Evolutionary conservation across 2,113 vertebrate genomes (phyloP), one percentile per base, ranked within the genome.

Genomic region (Tupaia chinensis): DNA sequence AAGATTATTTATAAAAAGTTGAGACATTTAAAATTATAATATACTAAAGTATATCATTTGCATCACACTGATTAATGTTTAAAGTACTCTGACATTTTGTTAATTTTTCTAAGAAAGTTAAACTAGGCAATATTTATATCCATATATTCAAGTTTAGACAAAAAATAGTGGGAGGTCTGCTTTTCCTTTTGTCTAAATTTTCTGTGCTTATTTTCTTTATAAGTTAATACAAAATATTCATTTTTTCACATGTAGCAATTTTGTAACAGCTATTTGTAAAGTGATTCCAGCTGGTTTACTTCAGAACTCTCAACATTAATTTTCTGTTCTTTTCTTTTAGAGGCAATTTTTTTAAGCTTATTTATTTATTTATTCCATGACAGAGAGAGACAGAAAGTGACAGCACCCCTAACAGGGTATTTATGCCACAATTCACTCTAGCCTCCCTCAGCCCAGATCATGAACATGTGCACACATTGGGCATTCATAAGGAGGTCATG

Each of bases 51-150:
- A 73, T 95, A 93, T 95, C 44, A 96, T 95, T 97, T 95, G 34
- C 88, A 96, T 92, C 44, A 92, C 73, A 92, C 58, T 96, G 95
- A 95, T 87, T 94, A 83, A 72, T 94, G 69, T 94, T 95, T 98
- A 91, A 92, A 95, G 74, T 88, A 4, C 58, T 79, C 44, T 97
- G 81, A 84, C 66, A 95, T 82, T n/a, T 95, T 95, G 80, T 73
- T 95, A 80, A 93, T 89, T 93, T 96, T 93, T 93, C 89, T 89
- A 93, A 95, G 73, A 93, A 74, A 76, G 68, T 87, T 91, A 78
- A 93, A 72, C n/a, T 60, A 83, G 92, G 69, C 15, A 84, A 78
- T 95, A 88, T 93, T 97, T 96, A 92, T 88, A 87, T 76, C 68
- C 27, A 29, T 69, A 84, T 56, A 87, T 65, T 88, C 6, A 54